Percentiles rank a stretch among this genome's conserved stretches.
These are phyloP conservation scores for Acrocephalus kingi DNA, from an alignment of 2,113 vertebrate species.

Conservation along the genomic window DNA sequence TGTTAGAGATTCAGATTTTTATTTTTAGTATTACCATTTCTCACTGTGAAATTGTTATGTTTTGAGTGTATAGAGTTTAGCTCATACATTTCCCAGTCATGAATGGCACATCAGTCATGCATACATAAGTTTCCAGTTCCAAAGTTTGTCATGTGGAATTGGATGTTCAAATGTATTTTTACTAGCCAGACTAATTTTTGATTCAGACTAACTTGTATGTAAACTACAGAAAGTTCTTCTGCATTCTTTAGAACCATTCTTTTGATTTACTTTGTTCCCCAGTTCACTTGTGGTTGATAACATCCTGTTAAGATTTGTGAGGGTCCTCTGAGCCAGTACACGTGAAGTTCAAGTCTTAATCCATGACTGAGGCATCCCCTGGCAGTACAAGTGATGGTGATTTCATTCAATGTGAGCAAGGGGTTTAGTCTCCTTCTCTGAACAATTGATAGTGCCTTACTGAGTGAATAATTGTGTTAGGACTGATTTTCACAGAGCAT, in stretches of 20 bases:
- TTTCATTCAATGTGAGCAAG: not conserved
- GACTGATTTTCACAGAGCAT: not conserved
- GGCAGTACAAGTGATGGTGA: not conserved
- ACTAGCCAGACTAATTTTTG: not conserved
- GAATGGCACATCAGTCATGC: not conserved
- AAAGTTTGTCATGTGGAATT: not conserved
- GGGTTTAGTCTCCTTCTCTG: not conserved
- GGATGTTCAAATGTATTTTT: not conserved
- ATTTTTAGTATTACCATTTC: not conserved
- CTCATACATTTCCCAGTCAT: not conserved
- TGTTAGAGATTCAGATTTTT: not conserved
- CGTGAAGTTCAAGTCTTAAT: not conserved
- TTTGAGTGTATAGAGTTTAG: not conserved
- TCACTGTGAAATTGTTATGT: not conserved
- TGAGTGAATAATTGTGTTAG: not conserved
- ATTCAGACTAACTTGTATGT: not conserved
- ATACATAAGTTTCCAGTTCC: not conserved
- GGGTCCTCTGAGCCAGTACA: not conserved
- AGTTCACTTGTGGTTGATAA: not conserved
- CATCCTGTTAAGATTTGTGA: not conserved
- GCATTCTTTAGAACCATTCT: not conserved
- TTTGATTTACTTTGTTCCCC: not conserved
- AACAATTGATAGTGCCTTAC: not conserved
- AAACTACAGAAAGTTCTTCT: not conserved
- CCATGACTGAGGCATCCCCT: not conserved